These are phyloP conservation scores for Apotomis capreana DNA, from an alignment of 2,888 invertebrate species.

Conservation along the genomic window DNA sequence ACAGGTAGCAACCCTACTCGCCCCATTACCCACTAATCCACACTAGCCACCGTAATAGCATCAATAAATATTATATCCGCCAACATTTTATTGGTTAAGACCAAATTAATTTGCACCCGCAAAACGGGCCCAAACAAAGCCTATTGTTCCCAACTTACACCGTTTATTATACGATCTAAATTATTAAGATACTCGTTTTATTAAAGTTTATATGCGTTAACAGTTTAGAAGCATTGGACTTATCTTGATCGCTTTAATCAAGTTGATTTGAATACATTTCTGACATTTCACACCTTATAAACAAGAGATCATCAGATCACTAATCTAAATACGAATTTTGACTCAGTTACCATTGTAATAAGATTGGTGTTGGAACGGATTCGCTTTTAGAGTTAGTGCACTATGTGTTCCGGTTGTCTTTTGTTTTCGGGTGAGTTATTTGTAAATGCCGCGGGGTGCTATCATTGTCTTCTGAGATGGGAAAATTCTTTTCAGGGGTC, in stretches of 20 bases:
- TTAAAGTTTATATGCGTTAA: conserved; percentile 29
- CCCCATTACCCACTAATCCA: conserved; percentile 28
- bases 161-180: conserved; percentile 61
- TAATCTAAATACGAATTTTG: neutral
- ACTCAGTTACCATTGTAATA: neutral
- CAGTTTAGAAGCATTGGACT: conserved; percentile 9
- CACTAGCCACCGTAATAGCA: conserved; percentile 19
- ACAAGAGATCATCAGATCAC: conserved; percentile 4
- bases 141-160: conserved; percentile 64
- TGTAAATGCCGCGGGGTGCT: conserved; percentile 16
- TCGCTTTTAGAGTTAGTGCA: neutral
- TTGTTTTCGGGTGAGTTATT: conserved; percentile 29
- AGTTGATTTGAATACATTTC: conserved; percentile 25
- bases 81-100: conserved; percentile 51
- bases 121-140: conserved; percentile 53
- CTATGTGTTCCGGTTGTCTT: conserved; percentile 11
- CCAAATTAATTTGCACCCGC: conserved; percentile 55
- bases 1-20: too few species aligned
- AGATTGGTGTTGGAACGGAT: conserved; percentile 1
- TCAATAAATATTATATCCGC: conserved; percentile 42
- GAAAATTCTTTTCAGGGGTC: neutral
- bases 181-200: conserved; percentile 23
- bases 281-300: conserved; percentile 2
- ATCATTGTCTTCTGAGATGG: conserved; percentile 8
- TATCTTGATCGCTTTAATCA: conserved; percentile 26